Base-by-base conservation (phyloP, 2,888 invertebrate species). In the Smittia sp. region DNA sequence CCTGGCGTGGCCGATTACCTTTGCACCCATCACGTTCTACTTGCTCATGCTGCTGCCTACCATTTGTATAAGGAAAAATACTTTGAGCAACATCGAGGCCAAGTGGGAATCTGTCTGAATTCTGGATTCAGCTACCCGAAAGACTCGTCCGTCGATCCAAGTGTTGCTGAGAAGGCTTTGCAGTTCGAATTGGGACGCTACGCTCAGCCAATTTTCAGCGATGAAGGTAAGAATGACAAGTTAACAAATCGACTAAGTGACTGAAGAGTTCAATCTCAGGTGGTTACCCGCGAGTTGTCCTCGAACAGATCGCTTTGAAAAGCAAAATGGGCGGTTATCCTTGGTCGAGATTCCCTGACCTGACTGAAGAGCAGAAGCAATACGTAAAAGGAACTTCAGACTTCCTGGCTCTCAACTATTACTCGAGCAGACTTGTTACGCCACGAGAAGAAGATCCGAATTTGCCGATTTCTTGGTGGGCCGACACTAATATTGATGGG, bases 31-130 rank as follows among this genome's bases (percentile, higher is more conserved):
- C 80, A 83, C 25, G 80, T 86, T 25, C 76, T 84, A 0, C 65
- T 83, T 13, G 86, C 88, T 0, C 89, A 91, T 78, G 85, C 85
- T 9, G 80, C 78, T 22, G 83, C 82, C 0, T 85, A 84, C 76
- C 79, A 80, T 9, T 75, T 82, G 1, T 85, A 85, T 73, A 80
- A 83, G 15, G 84, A 81, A 75, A 82, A 79, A 32, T 69, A 78
- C 0, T 74, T 76, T 0, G 79, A 81, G 52, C 74, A 75, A 1
- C 67, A 62, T 22, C 54, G 46, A 1, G 83, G 82, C n/a, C 78
- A 78, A 74, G 68, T 80, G 22, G 80, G 80, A 13, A 78, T 80
- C 1, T 77, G 78, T 0, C 63, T 80, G 6, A 77, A 77, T 52
- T 77, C 77, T 27, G 75, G 78, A 13, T 79, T 76, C 70, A 78